Base-by-base conservation (phyloP, 2,888 invertebrate genomes). In the Callinectes sapidus region DNA sequence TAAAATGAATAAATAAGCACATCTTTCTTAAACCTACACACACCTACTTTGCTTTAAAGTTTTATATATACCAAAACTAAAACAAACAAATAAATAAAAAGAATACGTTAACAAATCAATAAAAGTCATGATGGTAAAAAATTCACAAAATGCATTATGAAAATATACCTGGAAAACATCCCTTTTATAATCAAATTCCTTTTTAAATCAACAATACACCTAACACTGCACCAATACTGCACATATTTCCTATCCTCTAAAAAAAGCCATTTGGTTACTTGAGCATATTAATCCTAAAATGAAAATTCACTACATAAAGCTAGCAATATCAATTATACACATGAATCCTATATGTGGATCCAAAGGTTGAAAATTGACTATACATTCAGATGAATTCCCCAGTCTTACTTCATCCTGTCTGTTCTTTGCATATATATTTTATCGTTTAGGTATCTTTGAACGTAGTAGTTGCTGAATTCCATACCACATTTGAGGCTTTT, bases 121-220 rank as follows among this genome's bases (percentile, higher is more conserved):
- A 23, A 61, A 61, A 61, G 61, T 61, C 61, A 61, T 61, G 61
- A 61, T 61, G 61, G 61, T 16, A 61, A 61, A 61, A 61, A 61
- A 3, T 23, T 61, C 23, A 23, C 18, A 61, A 61, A 61, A 55
- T 23, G 61, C 61, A 61, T 23, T 23, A 61, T 61, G 23, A 61
- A 61, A 61, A 89, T 89, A 55, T 48, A 3, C 55, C n/a, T 89
- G 55, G 35, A 89, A 23, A 89, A 66, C 39, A 66, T 16, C 6
- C n/a, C 28, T 28, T 61, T 61, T 18, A 23, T 23, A 5, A 61
- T 23, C 23, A 61, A 48, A 48, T 5, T 61, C 61, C 2, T 61
- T 18, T 23, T 61, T 16, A 55, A 3, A 61, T 14, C 23, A 6
- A 61, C 18, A 18, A 61, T 61, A 3, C 16, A 13, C 16, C 55